Conservation (phyloP, 2,113 vertebrate genomes). For the Holacanthus passer region DNA sequence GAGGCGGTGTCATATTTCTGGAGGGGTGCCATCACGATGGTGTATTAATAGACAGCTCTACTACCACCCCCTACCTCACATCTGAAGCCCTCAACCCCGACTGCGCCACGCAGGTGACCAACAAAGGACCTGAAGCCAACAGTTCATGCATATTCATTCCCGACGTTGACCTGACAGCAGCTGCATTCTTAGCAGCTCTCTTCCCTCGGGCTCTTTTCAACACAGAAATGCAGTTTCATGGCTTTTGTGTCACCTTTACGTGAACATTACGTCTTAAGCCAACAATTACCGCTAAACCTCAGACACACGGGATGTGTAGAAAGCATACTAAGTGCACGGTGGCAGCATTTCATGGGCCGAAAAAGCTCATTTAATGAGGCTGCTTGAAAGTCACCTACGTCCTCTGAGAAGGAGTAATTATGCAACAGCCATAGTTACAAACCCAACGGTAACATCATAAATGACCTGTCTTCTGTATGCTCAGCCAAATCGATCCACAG, state of each 20-base stretch:
- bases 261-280: background rate
- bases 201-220: constrained; percentile 32
- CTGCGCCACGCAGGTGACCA: constrained; percentile 70
- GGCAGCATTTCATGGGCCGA: background rate
- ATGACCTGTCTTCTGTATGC: constrained; percentile 22
- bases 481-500: constrained; percentile 47
- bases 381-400: constrained; percentile 17
- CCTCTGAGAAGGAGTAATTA: constrained; percentile 39
- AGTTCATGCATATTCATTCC: constrained; percentile 80
- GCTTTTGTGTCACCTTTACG: constrained; percentile 8
- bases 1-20: constrained; percentile 59
- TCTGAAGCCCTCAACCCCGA: constrained; percentile 61
- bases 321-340: background rate
- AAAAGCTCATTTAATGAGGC: constrained; percentile 44
- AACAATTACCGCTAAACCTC: background rate
- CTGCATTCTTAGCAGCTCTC: constrained; percentile 57
- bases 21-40: constrained; percentile 46
- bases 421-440: background rate
- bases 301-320: background rate
- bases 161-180: constrained; percentile 46
- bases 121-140: constrained; percentile 57
- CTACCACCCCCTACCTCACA: constrained; percentile 47
- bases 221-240: background rate
- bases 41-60: constrained; percentile 65
- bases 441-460: constrained; percentile 4